These are phyloP conservation scores for Isichthys henryi DNA, from an alignment of 2,113 vertebrate species.

Conservation along the genomic window DNA sequence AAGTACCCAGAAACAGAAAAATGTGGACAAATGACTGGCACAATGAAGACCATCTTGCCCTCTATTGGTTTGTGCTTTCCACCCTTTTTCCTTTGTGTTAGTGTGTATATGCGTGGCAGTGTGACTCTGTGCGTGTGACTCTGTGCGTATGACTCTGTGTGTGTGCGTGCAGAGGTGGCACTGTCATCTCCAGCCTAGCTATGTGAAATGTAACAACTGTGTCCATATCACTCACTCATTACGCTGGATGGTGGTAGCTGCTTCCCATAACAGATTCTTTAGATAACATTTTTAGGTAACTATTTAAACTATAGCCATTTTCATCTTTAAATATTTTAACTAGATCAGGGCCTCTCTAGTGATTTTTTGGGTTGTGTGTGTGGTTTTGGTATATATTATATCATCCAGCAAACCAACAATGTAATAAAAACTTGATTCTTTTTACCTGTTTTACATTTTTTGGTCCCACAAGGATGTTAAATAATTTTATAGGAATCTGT, in stretches of 20 bases:
- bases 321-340: background rate
- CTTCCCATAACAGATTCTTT: background rate
- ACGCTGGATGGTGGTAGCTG: background rate
- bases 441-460: background rate
- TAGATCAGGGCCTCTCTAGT: background rate
- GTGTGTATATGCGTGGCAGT: background rate
- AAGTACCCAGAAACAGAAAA: background rate
- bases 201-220: background rate
- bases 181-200: background rate
- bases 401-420: background rate
- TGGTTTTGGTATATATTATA: background rate
- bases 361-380: background rate
- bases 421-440: background rate
- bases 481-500: background rate
- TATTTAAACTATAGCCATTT: background rate
- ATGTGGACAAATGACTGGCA: background rate
- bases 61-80: background rate
- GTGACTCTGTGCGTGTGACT: background rate
- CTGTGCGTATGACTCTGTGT: too few species aligned
- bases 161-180: background rate
- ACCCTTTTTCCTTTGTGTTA: background rate
- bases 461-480: background rate
- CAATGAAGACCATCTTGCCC: background rate
- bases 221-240: background rate
- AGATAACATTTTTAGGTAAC: background rate